Base-by-base conservation (phyloP, 2,113 vertebrate genomes). In the Falco punctatus region DNA sequence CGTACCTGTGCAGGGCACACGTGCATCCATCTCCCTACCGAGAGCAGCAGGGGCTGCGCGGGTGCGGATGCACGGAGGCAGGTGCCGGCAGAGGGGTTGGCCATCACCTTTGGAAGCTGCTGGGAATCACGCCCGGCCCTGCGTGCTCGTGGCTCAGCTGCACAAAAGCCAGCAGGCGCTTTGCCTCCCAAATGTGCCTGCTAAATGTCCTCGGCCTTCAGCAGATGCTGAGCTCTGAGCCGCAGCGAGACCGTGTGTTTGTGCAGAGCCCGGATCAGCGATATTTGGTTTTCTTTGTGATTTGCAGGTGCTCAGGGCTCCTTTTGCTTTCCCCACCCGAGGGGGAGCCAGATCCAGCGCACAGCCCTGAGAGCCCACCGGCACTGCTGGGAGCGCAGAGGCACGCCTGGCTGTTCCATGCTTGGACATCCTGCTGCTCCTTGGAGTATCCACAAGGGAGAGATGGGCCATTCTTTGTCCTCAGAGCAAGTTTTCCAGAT, bases 361-460 rank as follows among this genome's bases (percentile, higher is more conserved):
- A 1, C 44, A 58, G 93, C 42, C 16, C 46, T 11, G 21, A 5
- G 16, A 30, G 89, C 75, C 52, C 1, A 0, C 0, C 4, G 4
- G 46, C 33, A 49, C 8, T 6, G 4, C 22, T 20, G 26, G 73
- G 72, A 49, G 5, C 2, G 1, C 59, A 5, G 44, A 12, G 32
- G 40, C 46, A 33, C 7, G 23, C 22, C n/a, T 51, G 82, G 90
- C 81, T 19, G 27, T 3, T 15, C n/a, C 18, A 1, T 3, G 40
- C 75, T 30, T n/a, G 54, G 52, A 15, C 48, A 35, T 44, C 74
- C 52, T 59, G 40, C 81, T 59, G 64, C 85, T 77, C 66, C 67
- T 32, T 27, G 28, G 44, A 59, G 23, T 10, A 83, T 80, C 58
- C 71, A 46, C 62, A 57, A 30, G 74, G 74, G 27, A 65, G n/a